phyloP scores from a whole-genome alignment of 2,888 invertebrate genomes.

The Sphaerophoria rueppellii region DNA sequence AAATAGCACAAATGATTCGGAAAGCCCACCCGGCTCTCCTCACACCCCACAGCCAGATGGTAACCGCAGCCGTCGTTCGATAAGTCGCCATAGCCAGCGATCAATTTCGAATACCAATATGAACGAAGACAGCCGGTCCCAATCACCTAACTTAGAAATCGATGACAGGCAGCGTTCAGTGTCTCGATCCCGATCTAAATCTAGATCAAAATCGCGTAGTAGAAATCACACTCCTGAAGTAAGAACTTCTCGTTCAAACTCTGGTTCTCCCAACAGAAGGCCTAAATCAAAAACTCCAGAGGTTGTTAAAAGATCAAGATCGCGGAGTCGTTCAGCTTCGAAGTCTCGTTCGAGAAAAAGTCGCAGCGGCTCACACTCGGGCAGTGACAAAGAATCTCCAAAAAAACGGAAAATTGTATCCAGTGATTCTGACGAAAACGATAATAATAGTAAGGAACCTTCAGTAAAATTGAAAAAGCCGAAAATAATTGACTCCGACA shows the following conservation, averaged over 20 bases:
- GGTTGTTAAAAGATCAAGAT: conserved; percentile 33
- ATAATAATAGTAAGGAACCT: conserved; percentile 73
- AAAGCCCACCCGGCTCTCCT: conserved; percentile 53
- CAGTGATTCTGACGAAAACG: conserved; percentile 83
- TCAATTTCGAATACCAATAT: conserved; percentile 30
- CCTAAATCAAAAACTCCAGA: conserved; percentile 80
- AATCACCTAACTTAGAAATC: conserved; percentile 83
- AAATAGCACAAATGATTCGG: conserved; percentile 70
- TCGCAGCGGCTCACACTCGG: conserved; percentile 82
- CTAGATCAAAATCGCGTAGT: conserved; percentile 78
- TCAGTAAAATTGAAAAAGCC: conserved; percentile 83
- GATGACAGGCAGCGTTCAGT: conserved; percentile 81
- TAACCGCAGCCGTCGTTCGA: conserved; percentile 54
- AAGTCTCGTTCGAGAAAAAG: conserved; percentile 80
- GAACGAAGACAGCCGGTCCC: conserved; percentile 83
- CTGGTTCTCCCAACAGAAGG: conserved; percentile 75
- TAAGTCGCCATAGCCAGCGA: conserved; percentile 53
- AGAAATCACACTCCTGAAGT: conserved; percentile 74
- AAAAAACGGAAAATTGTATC: conserved; percentile 82
- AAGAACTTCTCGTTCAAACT: conserved; percentile 73
- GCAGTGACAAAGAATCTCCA: conserved; percentile 78
- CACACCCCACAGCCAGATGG: conserved; percentile 55
- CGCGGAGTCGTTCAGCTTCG: conserved; percentile 82
- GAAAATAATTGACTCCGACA: conserved; percentile 86
- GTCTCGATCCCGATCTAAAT: conserved; percentile 79